Conservation (phyloP, 2,113 vertebrate species). For the Perca schrenkii region DNA sequence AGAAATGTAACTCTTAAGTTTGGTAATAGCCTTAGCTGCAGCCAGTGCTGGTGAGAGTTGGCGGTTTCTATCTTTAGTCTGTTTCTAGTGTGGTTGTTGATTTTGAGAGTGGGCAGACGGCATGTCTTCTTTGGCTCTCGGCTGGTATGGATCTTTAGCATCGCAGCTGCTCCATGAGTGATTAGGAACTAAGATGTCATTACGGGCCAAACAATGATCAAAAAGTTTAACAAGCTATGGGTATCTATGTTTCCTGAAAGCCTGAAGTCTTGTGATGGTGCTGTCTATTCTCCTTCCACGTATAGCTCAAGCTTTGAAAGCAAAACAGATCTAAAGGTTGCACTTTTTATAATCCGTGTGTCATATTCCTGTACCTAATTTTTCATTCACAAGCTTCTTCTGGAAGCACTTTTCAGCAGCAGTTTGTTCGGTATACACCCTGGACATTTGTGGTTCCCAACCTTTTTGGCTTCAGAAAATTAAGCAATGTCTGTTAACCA, state of each 20-base stretch:
- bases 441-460: neutral
- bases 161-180: constrained; percentile 68
- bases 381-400: neutral
- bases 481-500: neutral
- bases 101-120: constrained; percentile 72
- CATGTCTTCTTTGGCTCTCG: constrained; percentile 67
- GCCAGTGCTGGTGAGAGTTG: constrained; percentile 64
- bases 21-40: constrained; percentile 58
- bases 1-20: constrained; percentile 64
- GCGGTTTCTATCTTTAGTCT: constrained; percentile 81
- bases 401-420: neutral
- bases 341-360: neutral
- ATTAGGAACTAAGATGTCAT: constrained; percentile 70
- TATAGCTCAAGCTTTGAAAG: constrained; percentile 6
- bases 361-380: constrained; percentile 1
- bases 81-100: constrained; percentile 76
- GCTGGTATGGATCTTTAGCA: constrained; percentile 63
- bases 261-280: constrained; percentile 1
- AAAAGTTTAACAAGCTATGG: constrained; percentile 40
- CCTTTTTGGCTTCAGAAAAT: neutral
- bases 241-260: constrained; percentile 31
- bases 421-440: neutral
- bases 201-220: constrained; percentile 40
- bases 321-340: neutral
- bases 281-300: neutral